Percentiles rank a stretch among this genome's conserved stretches.
Conservation (phyloP, 2,888 invertebrate genomes). For the Marronus borbonicus region DNA sequence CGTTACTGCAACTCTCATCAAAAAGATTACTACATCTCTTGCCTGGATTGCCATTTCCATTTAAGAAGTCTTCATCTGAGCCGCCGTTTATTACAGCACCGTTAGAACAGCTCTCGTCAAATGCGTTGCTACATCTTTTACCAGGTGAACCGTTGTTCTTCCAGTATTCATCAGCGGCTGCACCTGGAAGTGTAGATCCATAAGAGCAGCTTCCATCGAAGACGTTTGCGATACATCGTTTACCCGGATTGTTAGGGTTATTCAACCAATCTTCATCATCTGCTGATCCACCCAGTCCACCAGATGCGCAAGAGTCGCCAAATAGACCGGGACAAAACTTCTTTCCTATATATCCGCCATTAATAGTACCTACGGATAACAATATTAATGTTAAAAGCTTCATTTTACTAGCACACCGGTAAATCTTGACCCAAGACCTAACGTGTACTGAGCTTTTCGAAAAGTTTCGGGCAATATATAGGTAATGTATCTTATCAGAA, state of each 20-base stretch:
- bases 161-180: conserved; percentile 33
- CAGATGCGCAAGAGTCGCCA: conserved; percentile 45
- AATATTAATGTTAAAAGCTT: conserved; percentile 4
- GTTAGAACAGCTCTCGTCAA: conserved; percentile 52
- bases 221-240: conserved; percentile 48
- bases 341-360: neutral
- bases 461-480: neutral
- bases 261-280: conserved; percentile 49
- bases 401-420: neutral
- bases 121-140: conserved; percentile 47
- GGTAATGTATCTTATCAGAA: conserved; percentile 8
- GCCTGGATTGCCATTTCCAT: conserved; percentile 29
- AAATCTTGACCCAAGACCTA: neutral
- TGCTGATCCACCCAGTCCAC: conserved; percentile 36
- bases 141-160: conserved; percentile 13
- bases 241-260: conserved; percentile 33
- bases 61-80: conserved; percentile 51
- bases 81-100: conserved; percentile 44
- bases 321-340: conserved; percentile 23
- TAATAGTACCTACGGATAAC: neutral
- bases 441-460: neutral
- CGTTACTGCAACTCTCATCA: conserved; percentile 52
- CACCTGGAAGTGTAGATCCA: conserved; percentile 26
- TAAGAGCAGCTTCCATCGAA: conserved; percentile 49
- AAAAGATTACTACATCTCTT: conserved; percentile 51